These are phyloP conservation scores for Dendrolimus kikuchii DNA, from an alignment of 1,140 invertebrate genomes.

Conservation along the genomic window DNA sequence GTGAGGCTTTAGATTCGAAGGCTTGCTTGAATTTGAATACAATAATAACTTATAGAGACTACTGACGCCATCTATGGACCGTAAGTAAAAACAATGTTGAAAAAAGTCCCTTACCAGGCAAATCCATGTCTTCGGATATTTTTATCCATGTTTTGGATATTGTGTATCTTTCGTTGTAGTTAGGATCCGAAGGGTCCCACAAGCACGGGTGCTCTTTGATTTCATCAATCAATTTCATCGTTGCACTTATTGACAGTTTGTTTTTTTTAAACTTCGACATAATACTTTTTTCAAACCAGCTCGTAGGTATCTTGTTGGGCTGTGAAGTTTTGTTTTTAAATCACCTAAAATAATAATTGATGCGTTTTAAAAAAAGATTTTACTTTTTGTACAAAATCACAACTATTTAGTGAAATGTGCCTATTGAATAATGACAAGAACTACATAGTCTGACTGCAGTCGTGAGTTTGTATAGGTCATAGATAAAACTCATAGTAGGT, in stretches of 20 bases:
- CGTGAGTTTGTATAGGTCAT: no score
- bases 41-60: neutral
- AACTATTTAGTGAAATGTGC: no score
- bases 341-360: no score
- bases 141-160: constrained; percentile 24
- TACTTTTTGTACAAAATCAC: no score
- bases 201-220: constrained; percentile 27
- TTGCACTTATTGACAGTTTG: constrained; percentile 9
- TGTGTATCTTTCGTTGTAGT: constrained; percentile 25
- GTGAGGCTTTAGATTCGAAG: no score
- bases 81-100: neutral
- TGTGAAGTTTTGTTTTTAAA: no score
- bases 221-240: constrained; percentile 23
- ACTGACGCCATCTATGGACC: constrained; percentile 15
- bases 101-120: constrained; percentile 18
- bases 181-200: constrained; percentile 27
- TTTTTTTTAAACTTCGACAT: neutral
- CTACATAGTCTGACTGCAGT: no score
- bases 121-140: constrained; percentile 14
- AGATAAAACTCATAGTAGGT: no score
- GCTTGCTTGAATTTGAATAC: neutral
- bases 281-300: no score
- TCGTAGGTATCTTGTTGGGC: no score
- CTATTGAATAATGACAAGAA: no score
- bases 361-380: no score